Conservation (phyloP, 2,797 vertebrate genomes). For the Ptychadena robeensis region DNA sequence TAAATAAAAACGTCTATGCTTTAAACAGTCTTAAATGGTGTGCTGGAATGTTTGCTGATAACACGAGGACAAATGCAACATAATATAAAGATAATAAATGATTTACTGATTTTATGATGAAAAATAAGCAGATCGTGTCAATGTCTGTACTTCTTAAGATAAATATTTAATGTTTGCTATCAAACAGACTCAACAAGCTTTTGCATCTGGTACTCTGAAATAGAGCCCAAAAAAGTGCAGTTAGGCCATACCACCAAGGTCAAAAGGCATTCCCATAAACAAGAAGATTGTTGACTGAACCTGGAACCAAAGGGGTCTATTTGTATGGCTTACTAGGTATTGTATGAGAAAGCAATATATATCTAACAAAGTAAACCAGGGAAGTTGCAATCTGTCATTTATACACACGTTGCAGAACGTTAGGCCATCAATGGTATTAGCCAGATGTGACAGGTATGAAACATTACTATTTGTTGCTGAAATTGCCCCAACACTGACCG, state of each 20-base stretch:
- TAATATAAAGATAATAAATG: not conserved
- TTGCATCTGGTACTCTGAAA: not conserved
- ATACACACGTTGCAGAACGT: too few species aligned
- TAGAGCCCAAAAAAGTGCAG: not conserved
- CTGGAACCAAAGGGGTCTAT: not conserved
- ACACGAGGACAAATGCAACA: not conserved
- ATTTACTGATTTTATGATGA: not conserved
- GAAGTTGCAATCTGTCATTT: too few species aligned
- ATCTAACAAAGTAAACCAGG: not conserved
- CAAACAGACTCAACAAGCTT: slow-evolving; percentile 41
- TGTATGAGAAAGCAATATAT: not conserved
- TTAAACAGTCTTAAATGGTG: not conserved
- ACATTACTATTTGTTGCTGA: too few species aligned
- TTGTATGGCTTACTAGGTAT: slow-evolving; percentile 1
- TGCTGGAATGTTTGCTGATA: not conserved
- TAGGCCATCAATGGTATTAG: too few species aligned
- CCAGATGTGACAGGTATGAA: too few species aligned
- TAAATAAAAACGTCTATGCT: not conserved
- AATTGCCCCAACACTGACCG: too few species aligned
- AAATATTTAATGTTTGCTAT: slow-evolving; percentile 38
- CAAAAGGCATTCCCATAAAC: slow-evolving; percentile 23
- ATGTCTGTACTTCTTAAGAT: slow-evolving; percentile 5
- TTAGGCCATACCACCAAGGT: not conserved
- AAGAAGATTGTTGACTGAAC: not conserved
- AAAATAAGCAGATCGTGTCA: not conserved